Percentiles rank a stretch among this genome's conserved stretches.
Evolutionary conservation across 2,113 vertebrate genomes (phyloP).

Genomic region (Megaptera novaeangliae): DNA sequence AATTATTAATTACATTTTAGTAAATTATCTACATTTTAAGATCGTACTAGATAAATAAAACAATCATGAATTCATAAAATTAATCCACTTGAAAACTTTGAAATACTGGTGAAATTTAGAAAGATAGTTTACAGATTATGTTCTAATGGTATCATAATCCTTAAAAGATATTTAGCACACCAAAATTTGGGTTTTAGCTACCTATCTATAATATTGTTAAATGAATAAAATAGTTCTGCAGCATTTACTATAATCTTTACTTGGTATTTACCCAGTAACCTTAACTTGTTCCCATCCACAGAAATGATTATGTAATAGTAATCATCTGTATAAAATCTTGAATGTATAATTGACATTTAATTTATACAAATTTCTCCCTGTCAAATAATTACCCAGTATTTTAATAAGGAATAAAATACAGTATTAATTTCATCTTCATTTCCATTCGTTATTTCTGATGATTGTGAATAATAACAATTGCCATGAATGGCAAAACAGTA

Average conservation of each 20-base stretch:
- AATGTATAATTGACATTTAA: background rate
- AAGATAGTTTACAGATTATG: background rate
- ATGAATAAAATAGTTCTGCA: background rate
- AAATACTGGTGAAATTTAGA: slow-evolving; percentile 6
- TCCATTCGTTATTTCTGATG: slow-evolving; percentile 1
- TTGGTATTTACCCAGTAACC: background rate
- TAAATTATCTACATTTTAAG: background rate
- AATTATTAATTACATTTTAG: background rate
- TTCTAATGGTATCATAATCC: background rate
- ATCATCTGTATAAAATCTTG: background rate
- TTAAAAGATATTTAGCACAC: background rate
- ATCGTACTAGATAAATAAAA: background rate
- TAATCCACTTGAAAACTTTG: background rate
- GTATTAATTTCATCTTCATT: background rate
- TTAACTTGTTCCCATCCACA: background rate
- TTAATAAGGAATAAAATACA: background rate
- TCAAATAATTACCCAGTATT: background rate
- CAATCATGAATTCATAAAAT: background rate
- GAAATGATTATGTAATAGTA: background rate
- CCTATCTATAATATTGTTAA: background rate
- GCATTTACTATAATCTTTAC: background rate
- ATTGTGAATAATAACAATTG: background rate
- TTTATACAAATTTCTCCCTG: background rate
- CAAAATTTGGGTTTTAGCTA: background rate
- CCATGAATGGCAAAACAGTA: background rate